Evolutionary conservation across 2,888 invertebrate genomes (phyloP), one percentile per base, ranked within the genome.

Genomic region (Synanthedon andrenaeformis): DNA sequence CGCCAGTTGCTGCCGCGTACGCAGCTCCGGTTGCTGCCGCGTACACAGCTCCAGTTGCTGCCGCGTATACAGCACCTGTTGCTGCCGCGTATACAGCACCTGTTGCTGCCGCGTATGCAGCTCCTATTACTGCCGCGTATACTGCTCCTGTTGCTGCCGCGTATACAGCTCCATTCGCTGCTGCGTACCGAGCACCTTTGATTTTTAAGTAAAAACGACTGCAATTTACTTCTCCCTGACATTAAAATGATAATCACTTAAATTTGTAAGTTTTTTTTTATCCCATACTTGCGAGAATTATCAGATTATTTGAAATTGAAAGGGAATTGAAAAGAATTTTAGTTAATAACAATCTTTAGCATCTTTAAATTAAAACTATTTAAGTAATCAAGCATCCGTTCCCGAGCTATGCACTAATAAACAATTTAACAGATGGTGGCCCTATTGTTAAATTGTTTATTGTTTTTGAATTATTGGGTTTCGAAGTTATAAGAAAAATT

Each of bases 121-220:
- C 82, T 0, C 76, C 85, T 52, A 65, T 79, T 6, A 75, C 58
- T 60, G 74, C 88, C 56, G 87, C 83, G 54, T 83, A 89, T 57
- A 83, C 86, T 54, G 85, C 88, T 55, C 85, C 76, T 6, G 54
- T 77, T 2, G 58, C 59, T 41, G 58, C 62, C 10, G 62, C 62
- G 0, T 64, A 64, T n/a, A n/a, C 86, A 54, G 85, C 88, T 55
- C 85, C 76, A 8, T 55, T 77, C 3, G 58, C 59, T 41, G 58
- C 62, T 11, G 62, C 62, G 0, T 64, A 64, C 54, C 53, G 68
- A 10, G 67, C 74, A 0, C 64, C 65, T 0, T 45, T 45, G 4
- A 14, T 35, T 35, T 35, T 35, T 35, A 35, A 35, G 35, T 35
- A 35, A 35, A 67, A 52, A 61, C 67, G 5, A 67, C 74, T 3